Evolutionary conservation across 2,797 vertebrate genomes (phyloP), one percentile per base, ranked within the genome.

Genomic region (Salmo trutta): DNA sequence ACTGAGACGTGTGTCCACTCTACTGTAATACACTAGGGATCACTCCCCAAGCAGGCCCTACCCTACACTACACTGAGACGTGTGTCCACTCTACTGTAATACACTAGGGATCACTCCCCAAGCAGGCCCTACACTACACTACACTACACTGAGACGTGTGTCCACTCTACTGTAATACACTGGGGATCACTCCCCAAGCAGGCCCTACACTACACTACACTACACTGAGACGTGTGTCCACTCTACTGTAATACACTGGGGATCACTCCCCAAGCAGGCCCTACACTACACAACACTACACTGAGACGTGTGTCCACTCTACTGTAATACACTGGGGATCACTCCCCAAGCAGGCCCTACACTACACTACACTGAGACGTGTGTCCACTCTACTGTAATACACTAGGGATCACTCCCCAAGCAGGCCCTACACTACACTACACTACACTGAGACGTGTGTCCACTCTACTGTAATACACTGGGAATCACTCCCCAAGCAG

Each of bases 71-170:
- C n/a, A n/a, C n/a, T n/a, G n/a, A n/a, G n/a, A n/a, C 31, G 51
- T 24, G 54, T 56, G 17, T 29, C 31, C 54, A 36, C 41, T 47
- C 74, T 75, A 52, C 31, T 33, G 17, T 33, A 68, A 33, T 54
- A 85, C 73, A 68, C 14, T 52, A 41, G 12, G 67, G 79, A 84
- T 84, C 47, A 73, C 7, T 75, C 54, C 67, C 59, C 64, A n/a
- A 3, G 10, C 15, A 36, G 6, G 17, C 27, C 12, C 31, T 67
- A 5, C 16, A 29, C 15, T 33, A 16, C 15, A 68, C n/a, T n/a
- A n/a, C n/a, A n/a, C n/a, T n/a, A n/a, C n/a, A n/a, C n/a, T n/a
- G n/a, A n/a, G n/a, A n/a, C 31, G 51, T 24, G 54, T 56, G 17
- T 29, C 31, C 54, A 36, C 41, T 47, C 74, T 75, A 52, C 31